Conservation (phyloP, 2,113 vertebrate genomes). For the Numida meleagris region DNA sequence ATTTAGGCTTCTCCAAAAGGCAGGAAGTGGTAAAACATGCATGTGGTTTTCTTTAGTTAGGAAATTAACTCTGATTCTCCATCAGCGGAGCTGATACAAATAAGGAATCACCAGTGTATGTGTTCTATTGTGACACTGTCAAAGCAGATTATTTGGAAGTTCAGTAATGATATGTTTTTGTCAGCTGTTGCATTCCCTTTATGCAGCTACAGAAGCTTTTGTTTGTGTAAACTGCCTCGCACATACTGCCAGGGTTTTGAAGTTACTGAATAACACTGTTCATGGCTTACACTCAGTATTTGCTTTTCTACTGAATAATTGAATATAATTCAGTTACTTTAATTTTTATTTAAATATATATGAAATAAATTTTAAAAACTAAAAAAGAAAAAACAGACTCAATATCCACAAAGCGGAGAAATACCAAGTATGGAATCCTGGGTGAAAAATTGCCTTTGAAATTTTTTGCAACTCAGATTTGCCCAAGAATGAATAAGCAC, state of each 20-base stretch:
- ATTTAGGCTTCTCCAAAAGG: slow-evolving; percentile 22
- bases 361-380: neutral
- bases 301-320: neutral
- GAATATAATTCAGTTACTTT: neutral
- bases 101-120: slow-evolving; percentile 17
- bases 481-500: neutral
- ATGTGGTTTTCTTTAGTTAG: slow-evolving; percentile 65
- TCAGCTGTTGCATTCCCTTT: slow-evolving; percentile 21
- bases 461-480: neutral
- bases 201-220: neutral
- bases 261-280: neutral
- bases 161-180: neutral
- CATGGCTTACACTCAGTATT: neutral
- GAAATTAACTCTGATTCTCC: slow-evolving; percentile 54
- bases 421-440: neutral
- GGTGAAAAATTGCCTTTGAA: neutral
- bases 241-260: neutral
- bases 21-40: slow-evolving; percentile 67
- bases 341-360: neutral
- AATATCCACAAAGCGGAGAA: neutral
- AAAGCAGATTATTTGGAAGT: slow-evolving; percentile 9
- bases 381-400: neutral
- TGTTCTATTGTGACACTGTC: slow-evolving; percentile 24
- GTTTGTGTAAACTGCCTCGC: slow-evolving; percentile 33
- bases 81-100: slow-evolving; percentile 28